Percentiles rank a stretch among this genome's conserved stretches.
Evolutionary conservation across 2,888 invertebrate genomes (phyloP).

Genomic region (Limenitis camilla): DNA sequence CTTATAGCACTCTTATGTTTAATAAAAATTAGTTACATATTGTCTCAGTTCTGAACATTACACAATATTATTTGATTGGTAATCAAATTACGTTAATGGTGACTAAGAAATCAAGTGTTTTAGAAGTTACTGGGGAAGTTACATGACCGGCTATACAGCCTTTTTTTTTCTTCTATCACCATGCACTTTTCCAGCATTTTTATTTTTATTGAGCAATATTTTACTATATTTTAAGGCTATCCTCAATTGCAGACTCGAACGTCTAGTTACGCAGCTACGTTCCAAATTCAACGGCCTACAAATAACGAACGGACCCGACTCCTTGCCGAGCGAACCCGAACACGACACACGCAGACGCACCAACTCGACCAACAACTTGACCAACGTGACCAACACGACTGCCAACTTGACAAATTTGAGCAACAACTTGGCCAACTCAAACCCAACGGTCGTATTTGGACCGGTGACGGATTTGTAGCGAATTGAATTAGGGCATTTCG

Average conservation of each 20-base stretch:
- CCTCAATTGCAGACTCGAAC: conserved; percentile 71
- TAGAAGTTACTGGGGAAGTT: too few relatives aligned
- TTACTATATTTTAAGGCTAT: conserved; percentile 35
- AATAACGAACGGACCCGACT: conserved; percentile 58
- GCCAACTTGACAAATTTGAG: conserved; percentile 33
- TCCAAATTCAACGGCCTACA: conserved; percentile 65
- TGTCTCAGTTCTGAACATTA: too few relatives aligned
- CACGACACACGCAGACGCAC: conserved; percentile 45
- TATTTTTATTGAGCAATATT: conserved; percentile 11
- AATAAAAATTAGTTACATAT: too few relatives aligned
- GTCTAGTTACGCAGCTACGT: conserved; percentile 72
- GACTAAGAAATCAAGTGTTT: too few relatives aligned
- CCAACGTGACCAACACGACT: conserved; percentile 29
- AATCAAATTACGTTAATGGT: too few relatives aligned
- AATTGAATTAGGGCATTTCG: conserved; percentile 40
- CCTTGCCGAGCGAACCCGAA: conserved; percentile 61
- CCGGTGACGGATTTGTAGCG: conserved; percentile 77
- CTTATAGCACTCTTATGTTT: too few relatives aligned
- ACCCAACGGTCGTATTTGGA: conserved; percentile 69
- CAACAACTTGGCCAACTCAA: conserved; percentile 49
- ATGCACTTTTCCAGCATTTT: neutral
- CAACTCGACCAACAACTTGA: conserved; percentile 8
- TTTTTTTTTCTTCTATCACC: neutral
- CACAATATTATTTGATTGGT: too few relatives aligned
- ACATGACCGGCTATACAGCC: neutral